phyloP scores from a whole-genome alignment of 2,797 vertebrate species.

The Sebastes miniatus region DNA sequence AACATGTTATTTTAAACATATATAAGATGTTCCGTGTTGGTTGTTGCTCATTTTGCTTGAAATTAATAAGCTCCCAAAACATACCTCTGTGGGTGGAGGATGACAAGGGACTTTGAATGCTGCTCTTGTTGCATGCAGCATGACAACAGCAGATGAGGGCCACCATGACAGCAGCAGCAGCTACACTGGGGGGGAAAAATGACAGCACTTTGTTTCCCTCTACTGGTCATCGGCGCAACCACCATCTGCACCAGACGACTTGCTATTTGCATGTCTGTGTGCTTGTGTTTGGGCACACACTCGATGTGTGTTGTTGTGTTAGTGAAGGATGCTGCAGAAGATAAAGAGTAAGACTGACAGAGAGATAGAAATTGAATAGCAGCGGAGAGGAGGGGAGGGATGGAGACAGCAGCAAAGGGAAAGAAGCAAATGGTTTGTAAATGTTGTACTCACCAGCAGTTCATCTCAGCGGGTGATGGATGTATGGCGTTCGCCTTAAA shows the following conservation, averaged over 20 bases:
- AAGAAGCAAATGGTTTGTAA: constrained; percentile 51
- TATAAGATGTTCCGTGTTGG: not conserved
- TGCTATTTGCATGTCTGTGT: constrained; percentile 15
- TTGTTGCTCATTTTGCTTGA: constrained; percentile 12
- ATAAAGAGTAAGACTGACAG: not conserved
- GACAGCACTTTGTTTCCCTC: constrained; percentile 79
- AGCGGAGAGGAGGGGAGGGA: not conserved
- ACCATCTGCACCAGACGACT: constrained; percentile 11
- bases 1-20: not conserved
- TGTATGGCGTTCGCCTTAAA: constrained; percentile 41
- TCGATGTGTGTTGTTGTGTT: not conserved
- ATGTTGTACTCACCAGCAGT: constrained; percentile 36
- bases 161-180: constrained; percentile 35
- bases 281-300: not conserved
- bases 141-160: constrained; percentile 36
- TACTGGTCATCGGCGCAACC: constrained; percentile 65
- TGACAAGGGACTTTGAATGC: constrained; percentile 35
- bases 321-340: not conserved
- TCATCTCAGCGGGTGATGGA: constrained; percentile 50
- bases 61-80: constrained; percentile 25
- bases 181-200: constrained; percentile 1
- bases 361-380: not conserved
- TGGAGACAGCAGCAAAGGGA: not conserved
- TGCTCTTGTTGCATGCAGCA: constrained; percentile 43
- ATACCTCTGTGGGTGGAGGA: constrained; percentile 16